These are phyloP conservation scores for Hippocampus zosterae DNA, from an alignment of 2,113 vertebrate genomes.

Conservation along the genomic window DNA sequence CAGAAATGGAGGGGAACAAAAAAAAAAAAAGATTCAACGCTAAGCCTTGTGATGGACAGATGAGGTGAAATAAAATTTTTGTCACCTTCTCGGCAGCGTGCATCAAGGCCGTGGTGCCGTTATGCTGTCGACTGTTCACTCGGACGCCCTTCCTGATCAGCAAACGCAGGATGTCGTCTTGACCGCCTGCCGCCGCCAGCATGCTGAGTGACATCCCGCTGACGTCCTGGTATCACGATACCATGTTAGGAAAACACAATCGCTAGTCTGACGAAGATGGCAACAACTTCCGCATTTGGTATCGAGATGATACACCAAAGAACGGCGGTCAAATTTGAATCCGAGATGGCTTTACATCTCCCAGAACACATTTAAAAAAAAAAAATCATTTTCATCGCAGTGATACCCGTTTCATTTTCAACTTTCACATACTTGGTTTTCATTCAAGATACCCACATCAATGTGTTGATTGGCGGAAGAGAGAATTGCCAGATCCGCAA, in stretches of 20 bases:
- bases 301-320: no score
- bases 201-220: slow-evolving; percentile 94
- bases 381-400: no score
- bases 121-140: slow-evolving; percentile 87
- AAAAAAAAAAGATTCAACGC: background rate
- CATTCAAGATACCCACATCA: no score
- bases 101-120: slow-evolving; percentile 92
- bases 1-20: background rate
- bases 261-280: background rate
- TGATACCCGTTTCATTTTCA: no score
- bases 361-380: no score
- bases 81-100: slow-evolving; percentile 93
- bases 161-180: slow-evolving; percentile 89
- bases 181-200: slow-evolving; percentile 91
- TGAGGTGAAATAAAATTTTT: background rate
- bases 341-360: no score
- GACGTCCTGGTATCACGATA: slow-evolving; percentile 74
- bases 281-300: background rate
- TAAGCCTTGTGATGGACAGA: background rate
- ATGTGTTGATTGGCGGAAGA: background rate
- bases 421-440: no score
- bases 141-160: slow-evolving; percentile 90
- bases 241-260: background rate
- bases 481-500: background rate
- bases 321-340: no score